Base-by-base conservation (phyloP, 2,113 vertebrate species). In the Vulpes ferrilata region DNA sequence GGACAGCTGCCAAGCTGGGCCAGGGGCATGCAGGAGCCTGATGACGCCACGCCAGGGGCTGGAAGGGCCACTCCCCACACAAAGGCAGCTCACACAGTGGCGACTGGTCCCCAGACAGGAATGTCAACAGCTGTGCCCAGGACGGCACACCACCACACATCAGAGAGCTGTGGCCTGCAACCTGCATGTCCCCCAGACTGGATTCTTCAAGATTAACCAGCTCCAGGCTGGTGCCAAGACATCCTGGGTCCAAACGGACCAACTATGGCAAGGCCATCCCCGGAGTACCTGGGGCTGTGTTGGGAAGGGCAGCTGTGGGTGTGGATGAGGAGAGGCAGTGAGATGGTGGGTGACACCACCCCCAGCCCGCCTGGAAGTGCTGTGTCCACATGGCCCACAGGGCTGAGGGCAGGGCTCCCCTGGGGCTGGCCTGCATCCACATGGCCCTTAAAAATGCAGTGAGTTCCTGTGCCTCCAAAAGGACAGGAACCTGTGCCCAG, bases 71-170 rank as follows among this genome's bases (percentile, higher is more conserved):
- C 57, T 38, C 76, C 48, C 25, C 53, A 96, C 76, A 85, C 88
- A 86, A 95, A 88, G 95, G n/a, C 78, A 62, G 92, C 83, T 62
- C 43, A 73, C 64, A 64, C 0, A 1, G 48, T 3, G 2, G 78
- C 84, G 55, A 82, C 19, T 62, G 7, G n/a, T 91, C 89, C 85
- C 73, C 65, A 95, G 95, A 95, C 35, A 89, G 93, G 95, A 95
- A 96, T 81, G 76, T 57, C 65, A 71, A 93, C 91, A 92, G 88
- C 88, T 86, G 91, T 78, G 88, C 53, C 62, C 85, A 82, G 69
- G 87, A 81, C 2, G 4, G 22, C 11, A 8, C 71, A 53, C 51
- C 30, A 7, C 79, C 89, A 30, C 27, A 32, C 3, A 19, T 65
- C 71, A 15, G 78, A 88, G 51, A 35, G 27, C 62, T 27, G 10